Percentiles rank a stretch among this genome's conserved stretches.
phyloP scores from a whole-genome alignment of 2,888 invertebrate species.

The Griposia aprilina region DNA sequence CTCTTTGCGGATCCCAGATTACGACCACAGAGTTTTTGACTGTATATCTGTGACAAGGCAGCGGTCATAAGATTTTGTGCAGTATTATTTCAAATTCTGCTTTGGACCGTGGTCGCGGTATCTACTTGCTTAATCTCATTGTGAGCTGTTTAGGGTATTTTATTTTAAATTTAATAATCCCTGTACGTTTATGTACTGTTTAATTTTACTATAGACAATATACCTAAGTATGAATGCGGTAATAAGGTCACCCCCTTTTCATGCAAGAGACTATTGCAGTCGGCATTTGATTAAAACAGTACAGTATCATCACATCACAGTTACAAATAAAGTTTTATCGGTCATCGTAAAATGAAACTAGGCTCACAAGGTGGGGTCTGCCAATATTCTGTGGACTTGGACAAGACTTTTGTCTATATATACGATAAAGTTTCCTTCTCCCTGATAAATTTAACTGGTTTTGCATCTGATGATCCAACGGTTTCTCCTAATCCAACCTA shows the following conservation, averaged over 20 bases:
- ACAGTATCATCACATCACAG: neutral
- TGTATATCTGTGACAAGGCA: slow-evolving; percentile 57
- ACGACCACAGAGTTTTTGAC: slow-evolving; percentile 73
- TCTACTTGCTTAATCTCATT: slow-evolving; percentile 39
- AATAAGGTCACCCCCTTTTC: neutral
- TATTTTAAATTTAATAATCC: slow-evolving; percentile 24
- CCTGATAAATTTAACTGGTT: neutral
- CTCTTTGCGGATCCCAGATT: slow-evolving; percentile 76
- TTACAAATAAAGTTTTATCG: slow-evolving; percentile 2
- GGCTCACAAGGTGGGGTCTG: neutral
- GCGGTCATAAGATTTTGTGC: slow-evolving; percentile 56
- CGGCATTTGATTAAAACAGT: neutral
- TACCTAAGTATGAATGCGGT: neutral
- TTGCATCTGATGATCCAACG: neutral
- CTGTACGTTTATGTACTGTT: slow-evolving; percentile 3
- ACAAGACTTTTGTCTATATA: neutral
- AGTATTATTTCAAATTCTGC: slow-evolving; percentile 50
- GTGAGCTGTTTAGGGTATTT: slow-evolving; percentile 28
- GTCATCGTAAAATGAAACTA: neutral
- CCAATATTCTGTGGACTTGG: neutral
- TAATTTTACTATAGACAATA: neutral
- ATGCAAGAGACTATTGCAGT: neutral
- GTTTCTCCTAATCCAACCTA: neutral
- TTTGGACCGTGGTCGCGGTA: slow-evolving; percentile 22
- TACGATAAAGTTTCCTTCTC: neutral